These are phyloP conservation scores for Drosophila tanythrix DNA, from an alignment of 2,888 invertebrate species.

Conservation along the genomic window DNA sequence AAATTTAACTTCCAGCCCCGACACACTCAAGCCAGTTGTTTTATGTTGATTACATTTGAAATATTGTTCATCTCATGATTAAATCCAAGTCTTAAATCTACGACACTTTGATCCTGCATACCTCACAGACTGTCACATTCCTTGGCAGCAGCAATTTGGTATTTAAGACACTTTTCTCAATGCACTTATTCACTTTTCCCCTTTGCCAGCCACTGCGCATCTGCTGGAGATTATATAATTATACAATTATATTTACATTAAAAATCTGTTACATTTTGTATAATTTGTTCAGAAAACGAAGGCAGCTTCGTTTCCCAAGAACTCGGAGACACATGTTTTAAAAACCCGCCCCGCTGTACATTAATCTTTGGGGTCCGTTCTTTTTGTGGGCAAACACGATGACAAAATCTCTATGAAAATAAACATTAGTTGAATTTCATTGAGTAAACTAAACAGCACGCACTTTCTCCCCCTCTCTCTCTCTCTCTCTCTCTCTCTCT, in stretches of 20 bases:
- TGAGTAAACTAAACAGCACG: conserved; percentile 40
- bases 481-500: not conserved
- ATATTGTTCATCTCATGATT: conserved; percentile 25
- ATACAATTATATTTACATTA: conserved; percentile 80
- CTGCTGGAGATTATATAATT: conserved; percentile 75
- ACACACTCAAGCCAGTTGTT: not conserved
- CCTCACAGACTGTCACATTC: conserved; percentile 42
- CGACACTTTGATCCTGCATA: conserved; percentile 57
- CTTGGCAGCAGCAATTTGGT: conserved; percentile 21
- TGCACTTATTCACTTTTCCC: conserved; percentile 21
- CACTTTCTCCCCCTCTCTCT: not conserved
- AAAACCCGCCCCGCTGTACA: conserved; percentile 17
- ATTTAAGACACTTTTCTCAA: conserved; percentile 40
- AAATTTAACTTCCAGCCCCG: not conserved
- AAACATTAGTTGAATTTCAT: conserved; percentile 65
- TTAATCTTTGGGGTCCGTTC: conserved; percentile 26
- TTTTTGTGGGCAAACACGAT: conserved; percentile 60
- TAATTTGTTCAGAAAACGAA: conserved; percentile 57
- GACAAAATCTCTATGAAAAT: conserved; percentile 74
- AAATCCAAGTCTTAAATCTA: conserved; percentile 16
- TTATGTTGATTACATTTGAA: conserved; percentile 8
- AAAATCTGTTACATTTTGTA: conserved; percentile 72
- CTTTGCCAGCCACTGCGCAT: conserved; percentile 38
- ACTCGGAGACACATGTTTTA: conserved; percentile 60
- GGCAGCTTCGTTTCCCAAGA: conserved; percentile 45